A percentile compares a stretch with the other conserved stretches of the same genome.
phyloP scores from a whole-genome alignment of 2,888 invertebrate species.

The Drosophila suboccidentalis region DNA sequence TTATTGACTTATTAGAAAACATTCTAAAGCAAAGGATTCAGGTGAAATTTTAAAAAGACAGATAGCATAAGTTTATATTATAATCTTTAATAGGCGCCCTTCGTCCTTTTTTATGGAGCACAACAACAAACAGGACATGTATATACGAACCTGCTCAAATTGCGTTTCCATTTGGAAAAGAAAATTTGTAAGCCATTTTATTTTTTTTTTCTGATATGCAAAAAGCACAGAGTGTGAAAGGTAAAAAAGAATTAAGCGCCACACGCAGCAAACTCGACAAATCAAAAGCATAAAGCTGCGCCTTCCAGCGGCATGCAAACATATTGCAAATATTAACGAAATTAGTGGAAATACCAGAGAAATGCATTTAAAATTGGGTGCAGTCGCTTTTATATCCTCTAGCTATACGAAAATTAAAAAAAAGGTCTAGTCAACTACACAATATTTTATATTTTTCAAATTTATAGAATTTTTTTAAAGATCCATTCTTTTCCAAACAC shows the following conservation, averaged over 20 bases:
- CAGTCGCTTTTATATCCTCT: conserved; percentile 23
- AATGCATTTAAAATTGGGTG: conserved; percentile 67
- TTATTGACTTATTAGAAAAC: no score
- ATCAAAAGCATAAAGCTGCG: conserved; percentile 30
- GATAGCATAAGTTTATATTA: neutral
- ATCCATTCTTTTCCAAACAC: neutral
- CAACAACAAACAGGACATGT: neutral
- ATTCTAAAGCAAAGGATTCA: neutral
- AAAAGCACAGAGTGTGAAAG: neutral
- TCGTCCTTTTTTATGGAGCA: neutral
- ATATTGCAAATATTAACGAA: conserved; percentile 70
- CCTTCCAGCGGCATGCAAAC: conserved; percentile 17
- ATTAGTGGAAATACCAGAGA: conserved; percentile 68
- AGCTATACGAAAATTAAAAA: neutral
- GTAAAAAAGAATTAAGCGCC: conserved; percentile 4
- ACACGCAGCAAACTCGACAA: conserved; percentile 40
- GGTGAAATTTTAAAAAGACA: neutral
- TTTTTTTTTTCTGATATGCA: neutral
- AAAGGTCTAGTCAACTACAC: neutral
- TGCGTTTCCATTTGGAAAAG: neutral
- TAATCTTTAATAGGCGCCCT: neutral
- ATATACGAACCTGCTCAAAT: neutral
- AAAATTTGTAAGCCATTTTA: neutral
- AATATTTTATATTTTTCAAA: neutral
- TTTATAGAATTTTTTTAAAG: neutral